Evolutionary conservation across 2,113 vertebrate species (phyloP), one percentile per base, ranked within the genome.

Genomic region (Nycticorax nycticorax): DNA sequence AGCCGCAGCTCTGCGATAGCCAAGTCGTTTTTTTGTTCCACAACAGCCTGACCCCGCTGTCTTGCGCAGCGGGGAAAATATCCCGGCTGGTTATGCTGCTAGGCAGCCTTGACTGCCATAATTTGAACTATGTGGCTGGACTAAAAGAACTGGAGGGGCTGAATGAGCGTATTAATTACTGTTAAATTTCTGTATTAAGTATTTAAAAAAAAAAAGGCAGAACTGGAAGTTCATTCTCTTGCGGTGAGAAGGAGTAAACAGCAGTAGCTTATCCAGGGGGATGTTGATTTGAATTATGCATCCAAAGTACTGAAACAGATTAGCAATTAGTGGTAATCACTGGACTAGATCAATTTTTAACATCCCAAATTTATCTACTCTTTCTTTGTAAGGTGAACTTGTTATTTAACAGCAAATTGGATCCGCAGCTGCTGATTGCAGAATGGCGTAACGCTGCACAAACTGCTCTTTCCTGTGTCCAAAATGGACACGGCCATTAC

Each of bases 401-500:
- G 78, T 80, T 26, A n/a, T 84, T 77, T 89, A 88, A 69, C 47
- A 56, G 93, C 47, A 87, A 92, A 78, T 74, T 64, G 53, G 63
- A 52, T 77, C 88, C 57, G 90, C 83, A 73, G 85, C 86, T 60
- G 88, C 92, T 60, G 92, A 27, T 30, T 80, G 88, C 62, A 24
- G 97, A 85, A 85, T 89, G 87, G 92, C 32, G 67, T 85, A 96
- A 89, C 15, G 84, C 94, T 92, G 88, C 91, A 71, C 90, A 68
- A 95, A 92, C 86, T 59, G 83, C 83, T 67, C 68, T 84, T 93
- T 92, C 79, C 90, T 14, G 93, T 3, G 1, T 95, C 92, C 91
- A 59, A 81, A 93, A 94, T 91, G 93, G 95, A 93, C 94, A 73
- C 78, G 1, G 81, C 92, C 95, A 67, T 88, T 90, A 50, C 79